phyloP scores from a whole-genome alignment of 1,140 invertebrate genomes.

The Eumeta japonica region DNA sequence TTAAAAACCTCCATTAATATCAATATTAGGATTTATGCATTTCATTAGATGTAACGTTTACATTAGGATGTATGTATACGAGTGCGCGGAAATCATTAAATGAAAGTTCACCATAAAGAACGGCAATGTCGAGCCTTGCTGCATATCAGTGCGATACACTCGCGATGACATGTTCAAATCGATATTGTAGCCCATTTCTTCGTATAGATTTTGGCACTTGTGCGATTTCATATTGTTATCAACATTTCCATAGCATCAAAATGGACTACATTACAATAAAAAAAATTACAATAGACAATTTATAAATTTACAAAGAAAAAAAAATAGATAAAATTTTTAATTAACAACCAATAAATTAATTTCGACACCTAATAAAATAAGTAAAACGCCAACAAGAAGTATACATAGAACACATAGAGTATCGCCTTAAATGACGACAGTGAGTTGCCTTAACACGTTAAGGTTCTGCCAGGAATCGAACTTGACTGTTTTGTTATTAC shows the following conservation, averaged over 20 bases:
- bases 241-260: too few relatives aligned
- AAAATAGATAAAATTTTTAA: conserved; percentile 52
- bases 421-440: conserved; percentile 29
- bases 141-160: too few relatives aligned
- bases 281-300: conserved; percentile 39
- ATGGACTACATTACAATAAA: conserved; percentile 47
- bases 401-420: conserved; percentile 53
- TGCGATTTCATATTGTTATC: too few relatives aligned
- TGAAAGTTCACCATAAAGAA: too few relatives aligned
- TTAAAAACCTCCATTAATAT: conserved; percentile 57
- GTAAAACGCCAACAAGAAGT: conserved; percentile 58
- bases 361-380: conserved; percentile 57
- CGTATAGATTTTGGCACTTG: too few relatives aligned
- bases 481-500: too few relatives aligned
- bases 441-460: conserved; percentile 40
- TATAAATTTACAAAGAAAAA: conserved; percentile 31
- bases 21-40: conserved; percentile 58
- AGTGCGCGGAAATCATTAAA: too few relatives aligned
- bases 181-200: too few relatives aligned
- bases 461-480: too few relatives aligned
- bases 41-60: conserved; percentile 57
- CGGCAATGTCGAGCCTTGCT: too few relatives aligned
- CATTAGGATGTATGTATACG: too few relatives aligned
- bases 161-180: too few relatives aligned
- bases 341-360: conserved; percentile 59